These are phyloP conservation scores for Latheticus oryzae DNA, from an alignment of 2,888 invertebrate species.

Conservation along the genomic window DNA sequence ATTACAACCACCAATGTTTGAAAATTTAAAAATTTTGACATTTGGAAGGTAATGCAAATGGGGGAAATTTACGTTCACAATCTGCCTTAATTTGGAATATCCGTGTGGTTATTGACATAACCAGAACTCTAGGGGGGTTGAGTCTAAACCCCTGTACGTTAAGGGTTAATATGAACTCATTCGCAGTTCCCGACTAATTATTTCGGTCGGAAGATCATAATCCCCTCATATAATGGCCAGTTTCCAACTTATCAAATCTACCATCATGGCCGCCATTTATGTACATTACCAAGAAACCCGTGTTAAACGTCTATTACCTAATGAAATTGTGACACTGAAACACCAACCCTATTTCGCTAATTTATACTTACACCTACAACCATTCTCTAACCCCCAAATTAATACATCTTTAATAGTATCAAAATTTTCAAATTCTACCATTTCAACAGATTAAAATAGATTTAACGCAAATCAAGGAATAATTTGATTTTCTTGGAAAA, in stretches of 20 bases:
- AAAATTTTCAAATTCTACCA: too few relatives aligned
- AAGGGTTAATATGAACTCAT: conserved; percentile 66
- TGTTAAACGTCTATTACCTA: conserved; percentile 58
- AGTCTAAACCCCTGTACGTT: conserved; percentile 58
- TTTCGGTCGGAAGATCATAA: conserved; percentile 67
- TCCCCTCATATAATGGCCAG: conserved; percentile 66
- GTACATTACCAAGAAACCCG: conserved; percentile 56
- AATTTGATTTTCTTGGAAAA: too few relatives aligned
- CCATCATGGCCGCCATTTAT: conserved; percentile 65
- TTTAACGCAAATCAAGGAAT: too few relatives aligned
- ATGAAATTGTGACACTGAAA: conserved; percentile 60
- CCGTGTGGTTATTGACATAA: conserved; percentile 66
- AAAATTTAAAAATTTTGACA: conserved; percentile 43
- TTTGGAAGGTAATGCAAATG: conserved; percentile 53
- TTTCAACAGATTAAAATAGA: too few relatives aligned
- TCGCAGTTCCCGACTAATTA: conserved; percentile 65
- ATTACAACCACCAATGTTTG: conserved; percentile 28
- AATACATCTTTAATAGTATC: too few relatives aligned
- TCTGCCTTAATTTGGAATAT: conserved; percentile 66
- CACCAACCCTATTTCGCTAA: conserved; percentile 41
- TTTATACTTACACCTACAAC: conserved; percentile 1
- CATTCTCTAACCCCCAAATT: not conserved
- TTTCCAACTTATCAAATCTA: conserved; percentile 66
- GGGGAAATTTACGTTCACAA: conserved; percentile 58
- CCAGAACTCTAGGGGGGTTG: conserved; percentile 54